phyloP scores from a whole-genome alignment of 2,888 invertebrate genomes.

The Oscheius sp. region DNA sequence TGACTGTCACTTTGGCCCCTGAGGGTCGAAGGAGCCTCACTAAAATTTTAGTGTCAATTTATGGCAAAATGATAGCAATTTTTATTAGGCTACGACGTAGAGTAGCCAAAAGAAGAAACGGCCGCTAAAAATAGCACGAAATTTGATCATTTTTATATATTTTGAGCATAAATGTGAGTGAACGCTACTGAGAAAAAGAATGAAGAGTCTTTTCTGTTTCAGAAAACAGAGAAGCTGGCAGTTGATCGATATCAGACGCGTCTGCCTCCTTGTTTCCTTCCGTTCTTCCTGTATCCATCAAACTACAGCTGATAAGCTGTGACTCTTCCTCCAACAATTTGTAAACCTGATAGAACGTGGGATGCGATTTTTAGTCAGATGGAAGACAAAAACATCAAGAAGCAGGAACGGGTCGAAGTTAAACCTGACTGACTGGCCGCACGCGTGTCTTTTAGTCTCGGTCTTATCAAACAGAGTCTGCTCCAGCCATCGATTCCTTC shows the following conservation, averaged over 20 bases:
- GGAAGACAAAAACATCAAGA: background rate
- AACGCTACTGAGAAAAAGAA: background rate
- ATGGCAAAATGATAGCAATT: conserved; percentile 3
- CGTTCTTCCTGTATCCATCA: background rate
- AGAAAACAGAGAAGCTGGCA: too few relatives aligned
- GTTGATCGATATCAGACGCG: too few relatives aligned
- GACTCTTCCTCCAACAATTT: background rate
- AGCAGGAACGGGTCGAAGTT: background rate
- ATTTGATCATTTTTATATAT: too few relatives aligned
- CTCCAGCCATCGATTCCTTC: conserved; percentile 3
- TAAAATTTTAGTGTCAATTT: conserved; percentile 22
- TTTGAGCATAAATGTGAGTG: too few relatives aligned
- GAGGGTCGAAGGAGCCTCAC: background rate
- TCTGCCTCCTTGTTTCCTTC: too few relatives aligned
- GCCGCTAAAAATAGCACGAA: background rate
- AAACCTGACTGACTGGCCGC: background rate
- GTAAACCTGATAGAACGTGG: background rate
- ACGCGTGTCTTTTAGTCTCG: conserved; percentile 3
- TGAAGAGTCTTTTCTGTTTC: background rate
- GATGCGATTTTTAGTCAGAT: background rate
- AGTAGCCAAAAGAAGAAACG: background rate
- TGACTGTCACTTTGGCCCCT: conserved; percentile 14
- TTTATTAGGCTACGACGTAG: conserved; percentile 27
- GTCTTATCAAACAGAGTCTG: conserved; percentile 9
- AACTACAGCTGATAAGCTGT: conserved; percentile 30